Base-by-base conservation (phyloP, 2,888 invertebrate genomes). In the Cerastis leucographa region DNA sequence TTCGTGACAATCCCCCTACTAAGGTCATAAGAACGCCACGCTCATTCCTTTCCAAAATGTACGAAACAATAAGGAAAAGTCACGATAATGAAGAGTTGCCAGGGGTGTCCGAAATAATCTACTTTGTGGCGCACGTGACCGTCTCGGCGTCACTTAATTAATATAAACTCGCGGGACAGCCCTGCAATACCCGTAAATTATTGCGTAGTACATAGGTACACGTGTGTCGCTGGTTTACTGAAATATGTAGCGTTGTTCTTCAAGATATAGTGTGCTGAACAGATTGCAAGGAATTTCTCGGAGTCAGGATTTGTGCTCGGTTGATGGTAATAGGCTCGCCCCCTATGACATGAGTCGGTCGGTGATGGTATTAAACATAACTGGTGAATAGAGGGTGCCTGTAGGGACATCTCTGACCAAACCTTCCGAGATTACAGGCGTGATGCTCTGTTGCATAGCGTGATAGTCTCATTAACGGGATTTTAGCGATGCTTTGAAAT, bases 51-150 rank as follows among this genome's bases (percentile, higher is more conserved):
- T 46, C 46, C 70, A 70, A 81, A 86, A 86, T 82, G 79, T 85
- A 77, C 78, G 72, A 91, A 90, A 90, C 89, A 90, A 90, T 91
- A 91, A 90, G 91, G 89, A 90, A 88, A 86, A 88, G 86, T 83
- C 82, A 78, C 83, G 62, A 77, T 91, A 92, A 91, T 89, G 89
- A 92, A 91, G 88, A 85, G 87, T 82, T 84, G 64, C 85, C 85
- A 88, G 89, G 90, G 91, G 89, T 90, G 89, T 89, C 88, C 88
- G 85, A 89, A 89, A 91, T 93, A 93, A 93, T 93, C 91, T 91
- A 92, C 90, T 93, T 92, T 92, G 90, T 74, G 83, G 74, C 75
- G 92, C 83, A 92, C 93, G 93, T 93, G 93, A 92, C 91, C 87
- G 89, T 81, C 81, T 73, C 73, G 61, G 80, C 80, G 82, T 80